These are phyloP conservation scores for Drosophila navojoa DNA, from an alignment of 1,140 invertebrate species.

Conservation along the genomic window DNA sequence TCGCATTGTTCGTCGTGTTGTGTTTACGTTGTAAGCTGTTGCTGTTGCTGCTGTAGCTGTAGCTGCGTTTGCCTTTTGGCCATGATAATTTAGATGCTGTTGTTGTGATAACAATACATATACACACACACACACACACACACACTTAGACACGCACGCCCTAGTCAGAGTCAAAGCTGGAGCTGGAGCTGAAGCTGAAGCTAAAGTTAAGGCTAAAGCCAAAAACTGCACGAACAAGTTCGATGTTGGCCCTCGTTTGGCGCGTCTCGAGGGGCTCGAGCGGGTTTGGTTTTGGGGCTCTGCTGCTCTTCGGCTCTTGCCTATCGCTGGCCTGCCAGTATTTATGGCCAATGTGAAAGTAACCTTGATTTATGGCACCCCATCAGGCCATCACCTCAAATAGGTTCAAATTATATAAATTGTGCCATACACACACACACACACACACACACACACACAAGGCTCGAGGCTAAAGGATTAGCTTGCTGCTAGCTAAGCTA, in stretches of 20 bases:
- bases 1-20: slow-evolving; percentile 58
- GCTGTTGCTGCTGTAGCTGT: slow-evolving; percentile 22
- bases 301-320: not conserved
- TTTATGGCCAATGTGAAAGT: slow-evolving; percentile 46
- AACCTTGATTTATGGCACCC: slow-evolving; percentile 64
- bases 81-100: slow-evolving; percentile 58
- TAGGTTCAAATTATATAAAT: slow-evolving; percentile 72
- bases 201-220: slow-evolving; percentile 14
- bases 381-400: slow-evolving; percentile 52
- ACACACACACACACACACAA: slow-evolving; percentile 17
- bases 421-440: slow-evolving; percentile 44
- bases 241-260: slow-evolving; percentile 56
- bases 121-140: slow-evolving; percentile 28
- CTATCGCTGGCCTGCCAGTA: slow-evolving; percentile 21
- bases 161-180: slow-evolving; percentile 15
- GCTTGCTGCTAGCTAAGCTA: slow-evolving; percentile 24
- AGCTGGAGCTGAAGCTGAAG: not conserved
- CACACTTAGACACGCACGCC: slow-evolving; percentile 25
- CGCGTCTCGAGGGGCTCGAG: slow-evolving; percentile 17
- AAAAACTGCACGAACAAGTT: slow-evolving; percentile 62
- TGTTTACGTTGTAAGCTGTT: slow-evolving; percentile 78
- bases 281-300: slow-evolving; percentile 2
- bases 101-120: slow-evolving; percentile 59
- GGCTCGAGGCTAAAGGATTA: slow-evolving; percentile 49
- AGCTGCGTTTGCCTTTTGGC: slow-evolving; percentile 38